Base-by-base conservation (phyloP, 2,797 vertebrate species). In the Sebastes wilsoni region DNA sequence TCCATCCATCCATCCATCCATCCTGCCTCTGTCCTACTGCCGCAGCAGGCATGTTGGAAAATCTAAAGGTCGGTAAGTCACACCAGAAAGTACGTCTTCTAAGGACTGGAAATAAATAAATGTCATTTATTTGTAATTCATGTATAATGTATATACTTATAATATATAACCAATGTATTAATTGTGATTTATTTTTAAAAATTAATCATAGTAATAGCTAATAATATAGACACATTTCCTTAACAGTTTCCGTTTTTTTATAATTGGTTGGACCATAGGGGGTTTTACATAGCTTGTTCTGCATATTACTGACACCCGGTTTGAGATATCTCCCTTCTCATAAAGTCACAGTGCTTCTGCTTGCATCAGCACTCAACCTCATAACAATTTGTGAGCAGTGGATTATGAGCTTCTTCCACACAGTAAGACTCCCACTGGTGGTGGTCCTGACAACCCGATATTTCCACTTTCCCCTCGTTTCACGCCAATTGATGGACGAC, bases 351-450 rank as follows among this genome's bases (percentile, higher is more conserved):
- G 67, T 71, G 66, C 86, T 84, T 83, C 86, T 92, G 88, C 92
- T 88, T 88, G 89, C 87, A 87, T 93, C 93, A 92, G 91, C 92
- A 91, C 86, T 87, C 84, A 74, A 82, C 84, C 92, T 90, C 89
- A 88, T 93, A 94, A 94, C 90, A 94, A 81, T 93, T 93, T 92
- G 92, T 91, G 84, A 92, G 88, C 90, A 92, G 93, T 93, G 92
- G 92, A 94, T 93, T 95, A 94, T 90, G 87, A 91, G 92, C 88
- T 93, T 90, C 86, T 85, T 87, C 87, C 38, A 22, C 81, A 82
- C 81, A 85, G 87, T 89, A 68, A 89, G 78, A 87, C 72, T 90
- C 86, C 80, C 71, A 65, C 79, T 54, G 81, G 67, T 66, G 61
- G 42, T 46, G 42, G 42, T 82, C 79, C 82, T 80, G 88, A 83